Percentiles rank a stretch among this genome's conserved stretches.
phyloP scores from a whole-genome alignment of 2,888 invertebrate species.

The Aspidapion aeneum region DNA sequence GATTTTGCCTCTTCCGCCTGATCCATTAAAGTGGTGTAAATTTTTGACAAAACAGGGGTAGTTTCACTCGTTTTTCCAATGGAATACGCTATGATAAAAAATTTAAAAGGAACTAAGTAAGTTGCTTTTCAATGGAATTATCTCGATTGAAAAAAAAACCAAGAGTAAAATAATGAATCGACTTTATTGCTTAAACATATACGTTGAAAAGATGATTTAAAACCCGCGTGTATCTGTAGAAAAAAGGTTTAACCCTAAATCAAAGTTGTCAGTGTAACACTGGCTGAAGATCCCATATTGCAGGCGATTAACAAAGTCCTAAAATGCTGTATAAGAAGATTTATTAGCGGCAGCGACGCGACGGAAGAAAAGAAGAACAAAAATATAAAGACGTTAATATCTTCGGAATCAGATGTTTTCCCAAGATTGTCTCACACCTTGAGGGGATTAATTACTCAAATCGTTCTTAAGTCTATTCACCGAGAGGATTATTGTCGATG shows the following conservation, averaged over 20 bases:
- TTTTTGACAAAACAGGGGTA: no score
- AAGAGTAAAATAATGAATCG: neutral
- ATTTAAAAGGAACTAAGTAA: no score
- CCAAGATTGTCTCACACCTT: conserved; percentile 20
- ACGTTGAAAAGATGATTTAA: neutral
- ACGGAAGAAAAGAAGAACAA: neutral
- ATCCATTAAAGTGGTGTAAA: no score
- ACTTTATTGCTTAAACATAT: neutral
- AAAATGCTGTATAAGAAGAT: neutral
- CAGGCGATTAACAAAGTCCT: neutral
- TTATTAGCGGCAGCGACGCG: neutral
- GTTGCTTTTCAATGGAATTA: no score
- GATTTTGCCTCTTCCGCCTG: no score
- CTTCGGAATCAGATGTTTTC: conserved; percentile 15
- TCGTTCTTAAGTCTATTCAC: no score
- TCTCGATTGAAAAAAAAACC: no score
- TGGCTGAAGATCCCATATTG: neutral
- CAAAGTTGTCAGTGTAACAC: neutral
- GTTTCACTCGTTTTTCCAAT: no score
- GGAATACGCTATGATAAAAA: no score
- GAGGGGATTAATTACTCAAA: conserved; percentile 11
- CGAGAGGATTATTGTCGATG: neutral
- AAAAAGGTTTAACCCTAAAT: neutral
- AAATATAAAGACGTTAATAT: conserved; percentile 1
- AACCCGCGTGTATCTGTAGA: neutral